A percentile compares a stretch with the other conserved stretches of the same genome.
These are phyloP conservation scores for Huso huso DNA, from an alignment of 2,797 vertebrate species.

Conservation along the genomic window DNA sequence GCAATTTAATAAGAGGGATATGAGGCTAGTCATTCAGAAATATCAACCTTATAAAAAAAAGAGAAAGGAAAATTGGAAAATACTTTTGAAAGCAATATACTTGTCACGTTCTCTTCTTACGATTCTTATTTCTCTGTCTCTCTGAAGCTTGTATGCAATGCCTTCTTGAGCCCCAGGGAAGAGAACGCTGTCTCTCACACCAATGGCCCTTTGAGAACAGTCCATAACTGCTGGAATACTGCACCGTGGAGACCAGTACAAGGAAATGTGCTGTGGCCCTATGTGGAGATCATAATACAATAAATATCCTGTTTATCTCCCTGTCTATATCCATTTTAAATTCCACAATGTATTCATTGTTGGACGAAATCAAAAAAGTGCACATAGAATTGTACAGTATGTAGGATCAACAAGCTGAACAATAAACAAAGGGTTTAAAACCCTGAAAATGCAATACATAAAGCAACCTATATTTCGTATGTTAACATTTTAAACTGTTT, in stretches of 20 bases:
- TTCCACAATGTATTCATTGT: neutral
- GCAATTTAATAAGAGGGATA: neutral
- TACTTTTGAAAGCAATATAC: slow-evolving; percentile 2
- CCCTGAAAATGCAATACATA: too few species aligned
- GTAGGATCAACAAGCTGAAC: too few species aligned
- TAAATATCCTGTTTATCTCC: too few species aligned
- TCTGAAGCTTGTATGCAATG: neutral
- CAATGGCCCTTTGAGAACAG: neutral
- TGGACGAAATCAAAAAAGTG: neutral
- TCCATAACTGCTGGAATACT: neutral
- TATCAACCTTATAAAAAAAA: neutral
- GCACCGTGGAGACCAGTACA: too few species aligned
- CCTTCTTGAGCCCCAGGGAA: neutral
- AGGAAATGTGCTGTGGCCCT: too few species aligned
- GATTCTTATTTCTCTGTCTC: neutral
- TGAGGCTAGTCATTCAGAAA: neutral
- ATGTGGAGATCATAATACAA: too few species aligned
- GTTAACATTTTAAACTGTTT: too few species aligned
- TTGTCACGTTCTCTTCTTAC: neutral
- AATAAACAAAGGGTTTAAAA: too few species aligned
- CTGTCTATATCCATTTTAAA: neutral
- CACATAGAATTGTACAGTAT: neutral
- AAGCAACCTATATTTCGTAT: too few species aligned
- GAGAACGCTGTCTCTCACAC: neutral
- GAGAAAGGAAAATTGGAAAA: neutral